A percentile compares a stretch with the other conserved stretches of the same genome.
These are phyloP conservation scores for Nothoprocta pentlandii DNA, from an alignment of 2,113 vertebrate species.

Conservation along the genomic window DNA sequence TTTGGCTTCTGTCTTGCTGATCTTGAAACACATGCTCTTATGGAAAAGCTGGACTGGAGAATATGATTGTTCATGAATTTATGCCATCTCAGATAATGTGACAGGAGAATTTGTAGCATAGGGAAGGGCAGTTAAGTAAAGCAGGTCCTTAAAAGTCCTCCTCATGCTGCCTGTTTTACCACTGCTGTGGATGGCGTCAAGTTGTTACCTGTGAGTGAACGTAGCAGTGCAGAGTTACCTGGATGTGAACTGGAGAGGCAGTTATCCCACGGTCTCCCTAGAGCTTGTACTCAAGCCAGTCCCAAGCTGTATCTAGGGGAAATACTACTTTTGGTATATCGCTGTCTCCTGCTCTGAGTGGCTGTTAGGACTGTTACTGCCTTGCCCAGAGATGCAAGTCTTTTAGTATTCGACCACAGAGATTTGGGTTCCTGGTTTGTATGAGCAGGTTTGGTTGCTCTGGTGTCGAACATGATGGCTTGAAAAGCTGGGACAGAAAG, in stretches of 20 bases:
- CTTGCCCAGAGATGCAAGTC: not conserved
- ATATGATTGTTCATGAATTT: not conserved
- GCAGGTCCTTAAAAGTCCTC: not conserved
- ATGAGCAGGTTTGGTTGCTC: not conserved
- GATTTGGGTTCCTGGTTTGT: no score
- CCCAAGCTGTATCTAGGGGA: not conserved
- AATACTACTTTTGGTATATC: not conserved
- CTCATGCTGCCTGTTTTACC: not conserved
- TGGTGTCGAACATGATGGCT: not conserved
- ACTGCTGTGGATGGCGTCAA: not conserved
- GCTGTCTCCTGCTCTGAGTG: not conserved
- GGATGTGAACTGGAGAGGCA: rapidly evolving
- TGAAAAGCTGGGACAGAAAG: not conserved
- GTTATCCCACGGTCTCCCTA: not conserved
- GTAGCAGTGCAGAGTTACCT: not conserved
- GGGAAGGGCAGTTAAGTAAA: not conserved
- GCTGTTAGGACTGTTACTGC: not conserved
- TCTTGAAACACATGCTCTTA: not conserved
- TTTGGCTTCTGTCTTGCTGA: not conserved
- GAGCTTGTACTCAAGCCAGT: not conserved
- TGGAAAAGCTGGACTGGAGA: not conserved
- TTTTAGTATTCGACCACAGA: no score
- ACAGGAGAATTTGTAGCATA: not conserved
- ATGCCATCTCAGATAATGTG: not conserved
- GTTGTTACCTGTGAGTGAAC: not conserved